Base-by-base conservation (phyloP, 2,113 vertebrate species). In the Mustela lutreola region DNA sequence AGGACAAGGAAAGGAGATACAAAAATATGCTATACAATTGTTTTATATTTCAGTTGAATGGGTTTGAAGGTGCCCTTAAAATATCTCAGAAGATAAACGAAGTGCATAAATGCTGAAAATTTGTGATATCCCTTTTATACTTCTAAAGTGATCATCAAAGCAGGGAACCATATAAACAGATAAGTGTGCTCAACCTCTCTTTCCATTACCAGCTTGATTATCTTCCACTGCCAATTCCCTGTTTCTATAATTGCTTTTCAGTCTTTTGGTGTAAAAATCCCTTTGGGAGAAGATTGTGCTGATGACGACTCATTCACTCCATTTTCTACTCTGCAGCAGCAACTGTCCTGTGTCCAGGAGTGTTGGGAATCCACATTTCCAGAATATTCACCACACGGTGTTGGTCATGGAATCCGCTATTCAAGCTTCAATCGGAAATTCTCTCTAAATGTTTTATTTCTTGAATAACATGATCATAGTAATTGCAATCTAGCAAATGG, bases 221-320 rank as follows among this genome's bases (percentile, higher is more conserved):
- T 85, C 78, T 90, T 82, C 58, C 58, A 10, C 26, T 73, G 42
- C 39, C 93, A 96, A 26, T 19, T 93, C 56, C 73, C 39, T 91
- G 33, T 53, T 80, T 95, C 63, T 89, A 5, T 90, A 76, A 91
- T 63, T 93, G 82, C 67, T 76, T 95, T 96, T 36, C 26, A 65
- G 26, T 26, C 11, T 75, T 94, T 63, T 48, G 7, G 16, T 56
- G 9, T 89, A 76, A 89, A 87, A 60, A 58, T 78, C 28, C 79
- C n/a, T 0, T 63, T n/a, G 22, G 48, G 83, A 90, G 19, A 79
- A 83, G 9, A 91, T 0, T 73, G 5, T 83, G 24, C 31, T 65
- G 81, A 56, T 78, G 63, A 75, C 21, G 50, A 16, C 24, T 45
- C 76, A 48, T 0, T 62, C 71, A 82, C 22, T 62, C 28, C 11